Base-by-base conservation (phyloP, 2,113 vertebrate genomes). In the Pangasianodon gigas region DNA sequence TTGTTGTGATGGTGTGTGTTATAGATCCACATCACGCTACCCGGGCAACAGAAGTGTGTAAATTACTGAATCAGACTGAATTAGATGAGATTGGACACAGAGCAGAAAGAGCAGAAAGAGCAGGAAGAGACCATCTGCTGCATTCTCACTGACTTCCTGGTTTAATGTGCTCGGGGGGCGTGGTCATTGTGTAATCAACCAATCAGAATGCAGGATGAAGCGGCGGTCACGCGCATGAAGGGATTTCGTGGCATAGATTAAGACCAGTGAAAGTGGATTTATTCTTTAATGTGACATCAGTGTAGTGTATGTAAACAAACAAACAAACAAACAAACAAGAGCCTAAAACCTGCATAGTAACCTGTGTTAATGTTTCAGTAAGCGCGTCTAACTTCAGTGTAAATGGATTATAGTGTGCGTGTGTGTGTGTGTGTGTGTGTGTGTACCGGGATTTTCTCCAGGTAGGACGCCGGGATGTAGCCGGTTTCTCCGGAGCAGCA, bases 401-500 rank as follows among this genome's bases (percentile, higher is more conserved):
- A 71, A 37, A 74, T 2, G 14, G 37, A 37, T 37, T 37, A 37
- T 37, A 37, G 60, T 29, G 56, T 6, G 56, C 29, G 60, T 29
- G 60, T 32, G 29, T n/a, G 69, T 48, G 44, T 48, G 44, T n/a
- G 13, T 16, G 2, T 32, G 58, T 83, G 79, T 6, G 69, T 44
- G 41, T 7, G n/a, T 85, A 99, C 98, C 97, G 97, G 96, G 82
- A 98, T 96, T 88, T 97, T 97, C 87, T 98, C 97, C 94, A 99
- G 96, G 94, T 99, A 99, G 1, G 97, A 97, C 75, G 98, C 96
- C 6, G 98, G 98, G 93, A 98, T 97, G 95, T 98, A 99, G 84
- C 98, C 98, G 6, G 98, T 99, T 93, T 99, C 98, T 7, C 98
- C 98, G 62, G 97, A 97, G 95, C 96, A 97, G 93, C 97, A 97